Evolutionary conservation across 2,888 invertebrate genomes (phyloP), one percentile per base, ranked within the genome.

Genomic region (Argynnis bischoffii): DNA sequence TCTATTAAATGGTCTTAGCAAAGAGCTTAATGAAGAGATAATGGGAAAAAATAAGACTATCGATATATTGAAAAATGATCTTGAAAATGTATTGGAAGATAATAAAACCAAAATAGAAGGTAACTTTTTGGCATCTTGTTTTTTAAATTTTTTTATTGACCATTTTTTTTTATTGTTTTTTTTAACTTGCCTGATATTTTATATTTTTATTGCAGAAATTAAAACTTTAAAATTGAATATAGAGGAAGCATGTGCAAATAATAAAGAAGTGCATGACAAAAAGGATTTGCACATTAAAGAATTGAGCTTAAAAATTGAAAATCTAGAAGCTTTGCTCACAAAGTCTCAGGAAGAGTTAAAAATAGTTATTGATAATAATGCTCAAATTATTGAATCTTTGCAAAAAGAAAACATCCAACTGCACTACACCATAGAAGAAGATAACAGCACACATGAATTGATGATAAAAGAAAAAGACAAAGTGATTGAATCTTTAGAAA

Each of bases 351-450:
- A 79, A 55, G 77, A 81, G 66, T 63, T 83, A 1, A 80, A 78
- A 64, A 77, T 72, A 6, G 76, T 78, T 67, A 73, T 75, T 3
- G 76, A 81, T n/a, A 70, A 69, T 18, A 79, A 80, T 59, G 71
- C 67, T 63, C 74, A 79, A 69, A 68, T 76, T 14, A 77, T 84
- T 50, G 74, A 80, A 53, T 76, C 75, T 6, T 69, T 84, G 55
- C 77, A 81, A 72, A 79, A 78, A 69, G 84, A 86, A 75, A 85
- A 82, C 73, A 81, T 81, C 68, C 81, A 83, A 26, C 68, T 86
- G 69, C 83, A 81, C n/a, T 79, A 78, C 68, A 76, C 77, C 2
- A 79, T 85, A 55, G 80, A 86, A 76, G 79, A 83, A 72, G 80
- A 82, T 63, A 85, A 81, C 21, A 83, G 76, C 67, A 83, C 74